phyloP scores from a whole-genome alignment of 2,888 invertebrate species.

The Synanthedon vespiformis region DNA sequence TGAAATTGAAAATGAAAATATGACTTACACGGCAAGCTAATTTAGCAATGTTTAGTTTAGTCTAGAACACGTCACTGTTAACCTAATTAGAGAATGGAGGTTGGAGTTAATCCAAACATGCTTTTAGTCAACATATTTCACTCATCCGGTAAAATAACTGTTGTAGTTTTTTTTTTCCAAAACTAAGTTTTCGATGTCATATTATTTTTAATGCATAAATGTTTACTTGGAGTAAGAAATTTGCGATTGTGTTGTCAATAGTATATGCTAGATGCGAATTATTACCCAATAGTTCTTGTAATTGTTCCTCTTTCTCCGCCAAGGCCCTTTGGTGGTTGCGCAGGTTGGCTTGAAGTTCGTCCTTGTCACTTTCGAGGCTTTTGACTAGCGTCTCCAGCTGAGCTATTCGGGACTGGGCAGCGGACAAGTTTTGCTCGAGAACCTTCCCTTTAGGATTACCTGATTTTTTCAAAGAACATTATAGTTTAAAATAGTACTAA shows the following conservation, averaged over 20 bases:
- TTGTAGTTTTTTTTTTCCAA: no score
- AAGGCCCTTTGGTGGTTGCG: conserved; percentile 66
- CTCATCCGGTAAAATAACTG: no score
- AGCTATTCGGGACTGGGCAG: conserved; percentile 39
- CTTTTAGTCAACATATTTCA: neutral
- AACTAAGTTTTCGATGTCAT: no score
- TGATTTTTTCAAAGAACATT: conserved; percentile 9
- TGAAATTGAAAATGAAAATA: conserved; percentile 18
- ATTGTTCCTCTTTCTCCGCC: conserved; percentile 49
- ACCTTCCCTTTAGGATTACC: conserved; percentile 59
- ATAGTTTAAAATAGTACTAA: no score
- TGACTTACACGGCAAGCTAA: conserved; percentile 1
- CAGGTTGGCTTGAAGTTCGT: conserved; percentile 75
- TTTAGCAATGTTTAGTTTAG: neutral
- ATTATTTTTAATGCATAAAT: no score
- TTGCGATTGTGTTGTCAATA: no score
- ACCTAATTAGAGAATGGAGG: conserved; percentile 18
- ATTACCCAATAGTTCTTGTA: conserved; percentile 53
- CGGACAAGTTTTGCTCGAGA: conserved; percentile 48
- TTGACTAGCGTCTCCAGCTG: conserved; percentile 53
- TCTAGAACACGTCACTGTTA: conserved; percentile 7
- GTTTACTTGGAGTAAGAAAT: no score
- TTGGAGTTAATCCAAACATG: conserved; percentile 8
- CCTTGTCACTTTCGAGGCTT: conserved; percentile 73
- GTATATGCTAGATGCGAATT: neutral